Evolutionary conservation across 2,797 vertebrate species (phyloP), one percentile per base, ranked within the genome.

Genomic region (Ptychobarbus kaznakovi): DNA sequence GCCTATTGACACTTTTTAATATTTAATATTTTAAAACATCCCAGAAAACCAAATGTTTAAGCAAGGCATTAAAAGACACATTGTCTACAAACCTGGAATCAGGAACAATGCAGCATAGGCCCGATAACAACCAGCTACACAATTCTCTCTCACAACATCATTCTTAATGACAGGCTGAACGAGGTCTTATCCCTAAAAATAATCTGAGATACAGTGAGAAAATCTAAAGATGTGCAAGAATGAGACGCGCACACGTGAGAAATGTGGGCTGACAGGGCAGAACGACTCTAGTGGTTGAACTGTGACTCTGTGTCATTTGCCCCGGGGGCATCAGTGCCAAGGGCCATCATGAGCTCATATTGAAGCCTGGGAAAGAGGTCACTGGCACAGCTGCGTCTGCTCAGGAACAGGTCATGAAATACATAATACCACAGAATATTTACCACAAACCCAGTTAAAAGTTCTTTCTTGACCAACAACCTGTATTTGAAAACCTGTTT

Each of bases 311-410:
- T 68, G 25, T 51, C 42, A 51, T 80, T 51, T 49, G 63, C 70
- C 46, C 66, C 15, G 16, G 74, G 79, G 53, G 32, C 56, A 66
- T 69, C 25, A 28, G 51, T 68, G 53, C 84, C 65, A n/a, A 22
- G 35, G 63, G 79, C 44, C 69, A 58, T 77, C 32, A 15, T n/a
- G 63, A 46, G 68, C 32, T n/a, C 56, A n/a, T 32, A 35, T 68
- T 28, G 66, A 68, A 66, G 58, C 63, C 80, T 86, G 87, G 63
- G 82, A 90, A 90, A 87, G 76, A 82, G 87, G 87, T 89, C 87
- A 89, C 66, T 86, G 80, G 78, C 78, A 40, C 80, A 81, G 87
- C 85, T 89, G 88, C 69, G 73, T 68, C 56, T 74, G 38, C 44
- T 51, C 63, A 15, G 12, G 51, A n/a, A 51, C 42, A 18, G 25